phyloP scores from a whole-genome alignment of 2,797 vertebrate species.

The Arnoldichthys spilopterus region DNA sequence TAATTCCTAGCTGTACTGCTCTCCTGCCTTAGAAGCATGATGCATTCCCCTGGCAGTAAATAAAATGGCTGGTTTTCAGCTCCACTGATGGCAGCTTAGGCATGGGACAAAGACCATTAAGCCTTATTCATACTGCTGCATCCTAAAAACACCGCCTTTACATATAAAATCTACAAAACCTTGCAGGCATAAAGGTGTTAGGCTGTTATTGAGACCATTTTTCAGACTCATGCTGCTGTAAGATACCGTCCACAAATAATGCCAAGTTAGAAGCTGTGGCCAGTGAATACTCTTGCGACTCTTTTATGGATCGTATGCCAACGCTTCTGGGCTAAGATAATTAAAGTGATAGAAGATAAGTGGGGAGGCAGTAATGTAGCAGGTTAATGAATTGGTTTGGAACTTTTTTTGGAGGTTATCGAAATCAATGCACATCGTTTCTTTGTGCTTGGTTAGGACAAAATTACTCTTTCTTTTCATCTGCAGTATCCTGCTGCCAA shows the following conservation, averaged over 20 bases:
- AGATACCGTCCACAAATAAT: conserved; percentile 7
- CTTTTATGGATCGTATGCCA: background rate
- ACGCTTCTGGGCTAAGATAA: background rate
- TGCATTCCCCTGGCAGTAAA: conserved; percentile 15
- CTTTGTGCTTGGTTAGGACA: background rate
- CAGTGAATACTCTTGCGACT: background rate
- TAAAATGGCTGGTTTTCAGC: conserved; percentile 16
- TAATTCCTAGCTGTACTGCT: background rate
- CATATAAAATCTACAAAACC: background rate
- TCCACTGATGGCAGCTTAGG: conserved; percentile 3
- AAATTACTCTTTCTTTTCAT: background rate
- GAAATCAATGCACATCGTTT: background rate
- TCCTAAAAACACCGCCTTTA: background rate
- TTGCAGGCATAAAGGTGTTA: background rate
- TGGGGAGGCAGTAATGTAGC: background rate
- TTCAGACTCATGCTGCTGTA: conserved; percentile 14
- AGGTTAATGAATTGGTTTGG: conserved; percentile 9
- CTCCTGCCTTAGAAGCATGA: background rate
- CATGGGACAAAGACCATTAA: conserved; percentile 18
- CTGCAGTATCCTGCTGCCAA: background rate
- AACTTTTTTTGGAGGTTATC: background rate
- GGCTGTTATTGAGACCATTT: conserved; percentile 9
- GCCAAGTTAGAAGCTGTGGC: background rate
- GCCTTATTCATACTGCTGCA: conserved; percentile 3
- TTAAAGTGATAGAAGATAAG: conserved; percentile 5